Conservation (phyloP, 2,888 invertebrate species). For the Lasioglossum leucozonium region DNA sequence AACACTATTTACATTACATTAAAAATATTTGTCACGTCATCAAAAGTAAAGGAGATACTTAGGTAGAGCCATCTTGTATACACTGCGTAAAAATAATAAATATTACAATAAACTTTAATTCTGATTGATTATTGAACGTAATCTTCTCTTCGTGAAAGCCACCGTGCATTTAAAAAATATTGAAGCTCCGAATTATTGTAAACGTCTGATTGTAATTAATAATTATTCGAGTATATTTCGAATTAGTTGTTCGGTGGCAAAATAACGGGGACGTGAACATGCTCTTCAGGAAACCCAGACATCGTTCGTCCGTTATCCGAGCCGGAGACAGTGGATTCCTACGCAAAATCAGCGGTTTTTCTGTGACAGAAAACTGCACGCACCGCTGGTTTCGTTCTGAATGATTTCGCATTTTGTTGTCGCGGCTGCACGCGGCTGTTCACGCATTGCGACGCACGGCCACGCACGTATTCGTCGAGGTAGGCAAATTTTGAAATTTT, state of each 20-base stretch:
- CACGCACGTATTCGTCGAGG: constrained; percentile 1
- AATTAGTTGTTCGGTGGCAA: not conserved
- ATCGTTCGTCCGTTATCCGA: not conserved
- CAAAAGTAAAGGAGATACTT: too few relatives aligned
- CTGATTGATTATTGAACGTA: too few relatives aligned
- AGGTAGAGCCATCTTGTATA: too few relatives aligned
- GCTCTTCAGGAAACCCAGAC: not conserved
- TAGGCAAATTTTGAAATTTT: not conserved
- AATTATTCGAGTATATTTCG: not conserved
- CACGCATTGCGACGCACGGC: constrained; percentile 11
- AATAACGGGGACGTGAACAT: not conserved
- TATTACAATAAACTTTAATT: too few relatives aligned
- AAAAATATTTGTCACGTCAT: too few relatives aligned
- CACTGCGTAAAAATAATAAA: too few relatives aligned
- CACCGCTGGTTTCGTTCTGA: not conserved
- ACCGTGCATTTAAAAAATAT: too few relatives aligned
- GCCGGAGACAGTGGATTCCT: not conserved
- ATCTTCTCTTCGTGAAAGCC: too few relatives aligned
- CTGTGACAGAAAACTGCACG: constrained; percentile 1
- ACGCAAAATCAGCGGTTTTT: constrained; percentile 3
- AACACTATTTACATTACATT: too few relatives aligned
- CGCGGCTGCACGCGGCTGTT: constrained; percentile 8
- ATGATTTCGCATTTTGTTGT: constrained; percentile 25
- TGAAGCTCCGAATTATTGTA: too few relatives aligned
- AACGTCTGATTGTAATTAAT: not conserved